Conservation (phyloP, 2,113 vertebrate species). For the Oreochromis tanganicae region DNA sequence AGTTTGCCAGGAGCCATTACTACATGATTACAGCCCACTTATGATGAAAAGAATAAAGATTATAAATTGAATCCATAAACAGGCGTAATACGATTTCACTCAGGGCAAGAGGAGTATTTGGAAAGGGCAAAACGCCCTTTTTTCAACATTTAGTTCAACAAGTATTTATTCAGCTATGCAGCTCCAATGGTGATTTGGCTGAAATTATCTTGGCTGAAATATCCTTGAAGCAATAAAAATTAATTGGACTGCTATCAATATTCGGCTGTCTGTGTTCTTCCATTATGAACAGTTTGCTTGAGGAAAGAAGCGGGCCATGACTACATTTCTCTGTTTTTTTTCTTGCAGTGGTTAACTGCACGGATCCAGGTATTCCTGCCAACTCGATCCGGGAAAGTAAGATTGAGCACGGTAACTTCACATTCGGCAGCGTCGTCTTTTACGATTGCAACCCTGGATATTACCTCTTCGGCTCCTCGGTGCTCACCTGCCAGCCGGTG, state of each 20-base stretch:
- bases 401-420: constrained; percentile 97
- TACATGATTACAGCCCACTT: not conserved
- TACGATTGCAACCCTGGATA: constrained; percentile 97
- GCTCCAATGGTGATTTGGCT: not conserved
- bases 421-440: constrained; percentile 93
- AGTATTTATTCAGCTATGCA: not conserved
- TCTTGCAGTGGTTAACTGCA: constrained; percentile 89
- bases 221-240: not conserved
- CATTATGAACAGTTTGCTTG: not conserved
- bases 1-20: not conserved
- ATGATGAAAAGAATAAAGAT: not conserved
- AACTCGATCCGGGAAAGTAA: constrained; percentile 98
- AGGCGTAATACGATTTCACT: not conserved
- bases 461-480: constrained; percentile 91
- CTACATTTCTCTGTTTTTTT: not conserved
- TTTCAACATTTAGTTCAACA: not conserved
- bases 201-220: constrained; percentile 1
- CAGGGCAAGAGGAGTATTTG: not conserved
- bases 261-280: not conserved
- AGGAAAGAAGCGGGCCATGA: not conserved
- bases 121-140: not conserved
- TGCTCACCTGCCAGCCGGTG: constrained; percentile 90
- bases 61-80: not conserved
- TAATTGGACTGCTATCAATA: constrained; percentile 4
- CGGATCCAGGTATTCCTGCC: constrained; percentile 91